Evolutionary conservation across 2,797 vertebrate species (phyloP), one percentile per base, ranked within the genome.

Genomic region (Molothrus aeneus): DNA sequence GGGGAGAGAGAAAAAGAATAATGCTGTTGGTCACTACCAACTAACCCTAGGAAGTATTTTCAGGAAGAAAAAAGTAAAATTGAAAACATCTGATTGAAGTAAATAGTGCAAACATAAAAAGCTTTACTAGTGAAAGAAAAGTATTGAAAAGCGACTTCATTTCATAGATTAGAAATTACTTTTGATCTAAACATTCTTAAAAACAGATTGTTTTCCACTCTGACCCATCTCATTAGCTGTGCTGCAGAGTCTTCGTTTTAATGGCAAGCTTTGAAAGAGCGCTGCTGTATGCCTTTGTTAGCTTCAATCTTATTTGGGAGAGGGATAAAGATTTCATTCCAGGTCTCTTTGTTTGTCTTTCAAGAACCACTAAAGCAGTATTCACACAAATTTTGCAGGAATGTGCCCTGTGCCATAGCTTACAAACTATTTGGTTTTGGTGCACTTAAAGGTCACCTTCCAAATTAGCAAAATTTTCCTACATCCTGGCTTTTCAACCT

Each of bases 361-460:
- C 96, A 98, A 98, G 97, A 97, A 97, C 96, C 95, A 98, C 97
- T 97, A 97, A 97, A 97, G 97, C 96, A 97, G 97, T 95, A 97
- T 97, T 98, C 98, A 98, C 97, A 98, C 98, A 98, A 97, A 97
- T 98, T 98, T 97, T 97, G 94, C 96, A 98, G 97, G 98, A 98
- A 98, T 98, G 98, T 97, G 97, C 97, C 97, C 98, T 97, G 88
- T 98, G 98, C 98, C 98, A 97, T 97, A 97, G 95, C 96, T 97
- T 97, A 98, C 98, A 98, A 98, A 98, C 98, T 98, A 98, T 98
- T 98, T 98, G 98, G 98, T 97, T 98, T 98, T 98, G 98, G 97
- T 98, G 98, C 98, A 98, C 98, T 97, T 97, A 98, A 98, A 98
- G 98, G 98, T 98, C 98, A 98, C 96, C 97, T 97, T 98, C 96